Conservation (phyloP, 2,888 invertebrate species). For the Apeira syringaria region DNA sequence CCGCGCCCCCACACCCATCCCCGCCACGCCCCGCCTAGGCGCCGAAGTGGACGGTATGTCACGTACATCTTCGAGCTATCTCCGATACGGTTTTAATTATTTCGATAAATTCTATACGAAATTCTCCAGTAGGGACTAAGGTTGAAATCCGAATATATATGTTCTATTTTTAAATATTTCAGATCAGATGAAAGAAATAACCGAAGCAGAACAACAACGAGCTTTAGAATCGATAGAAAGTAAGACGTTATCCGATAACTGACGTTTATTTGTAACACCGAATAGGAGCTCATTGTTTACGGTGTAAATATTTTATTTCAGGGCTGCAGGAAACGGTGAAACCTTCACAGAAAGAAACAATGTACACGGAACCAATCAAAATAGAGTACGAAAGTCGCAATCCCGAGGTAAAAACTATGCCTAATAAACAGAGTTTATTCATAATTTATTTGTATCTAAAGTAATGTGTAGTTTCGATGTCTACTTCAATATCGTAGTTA, state of each 20-base stretch:
- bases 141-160: no score
- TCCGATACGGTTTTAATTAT: no score
- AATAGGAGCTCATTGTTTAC: no score
- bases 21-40: conserved; percentile 16
- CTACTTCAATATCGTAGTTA: no score
- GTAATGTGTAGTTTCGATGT: no score
- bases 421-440: no score
- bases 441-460: no score
- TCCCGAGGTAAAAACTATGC: conserved; percentile 18
- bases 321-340: conserved; percentile 9
- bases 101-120: no score
- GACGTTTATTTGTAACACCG: no score
- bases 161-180: background rate
- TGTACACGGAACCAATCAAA: conserved; percentile 14
- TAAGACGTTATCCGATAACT: background rate
- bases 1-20: conserved; percentile 37
- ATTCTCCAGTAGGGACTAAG: no score
- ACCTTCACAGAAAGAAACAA: background rate
- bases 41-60: no score
- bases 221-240: conserved; percentile 16
- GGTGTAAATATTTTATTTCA: background rate
- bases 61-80: no score
- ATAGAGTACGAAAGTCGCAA: conserved; percentile 21
- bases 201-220: conserved; percentile 9
- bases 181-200: conserved; percentile 9